Base-by-base conservation (phyloP, 2,888 invertebrate genomes). In the Drosophila neoperkinsi region DNA sequence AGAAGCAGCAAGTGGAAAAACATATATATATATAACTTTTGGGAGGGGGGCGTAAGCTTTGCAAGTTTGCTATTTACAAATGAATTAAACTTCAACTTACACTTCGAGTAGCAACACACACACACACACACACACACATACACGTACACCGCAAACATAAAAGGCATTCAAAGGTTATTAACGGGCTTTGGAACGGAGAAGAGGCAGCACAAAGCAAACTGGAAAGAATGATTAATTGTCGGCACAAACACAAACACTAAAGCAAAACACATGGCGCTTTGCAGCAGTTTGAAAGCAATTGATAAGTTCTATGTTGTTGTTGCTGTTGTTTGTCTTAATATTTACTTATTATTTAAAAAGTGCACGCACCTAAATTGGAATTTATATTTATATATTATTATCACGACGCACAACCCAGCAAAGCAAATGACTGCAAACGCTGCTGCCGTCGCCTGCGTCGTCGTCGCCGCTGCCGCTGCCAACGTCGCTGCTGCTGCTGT, bases 291-390 rank as follows among this genome's bases (percentile, higher is more conserved):
- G n/a, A 58, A 13, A 52, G 28, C 34, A 11, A 74, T 58, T 79
- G 73, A 77, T 74, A 77, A 57, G 43, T 46, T 46, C 21, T 11
- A 41, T 50, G 51, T 11, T 25, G 21, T 31, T 33, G 5, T 10
- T 25, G 21, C 25, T 33, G 5, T 10, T 13, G 59, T 38, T 31
- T 41, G n/a, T 51, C 7, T 50, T 41, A 31, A 28, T 25, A 59
- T 33, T 49, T 31, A 50, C 21, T 50, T 36, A 56, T 30, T 38
- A 30, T 36, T 25, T 46, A 16, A 58, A 50, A 60, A 63, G 36
- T 77, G 61, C 71, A 82, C 85, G 81, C 77, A 86, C 86, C 82
- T 81, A 86, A 80, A 69, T 84, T 81, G 84, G 87, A 90, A 84
- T 89, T 85, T 69, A 71, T 74, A 53, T 66, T 52, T 41, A 41